phyloP scores from a whole-genome alignment of 2,888 invertebrate species.

The Muschampia plurimacula region DNA sequence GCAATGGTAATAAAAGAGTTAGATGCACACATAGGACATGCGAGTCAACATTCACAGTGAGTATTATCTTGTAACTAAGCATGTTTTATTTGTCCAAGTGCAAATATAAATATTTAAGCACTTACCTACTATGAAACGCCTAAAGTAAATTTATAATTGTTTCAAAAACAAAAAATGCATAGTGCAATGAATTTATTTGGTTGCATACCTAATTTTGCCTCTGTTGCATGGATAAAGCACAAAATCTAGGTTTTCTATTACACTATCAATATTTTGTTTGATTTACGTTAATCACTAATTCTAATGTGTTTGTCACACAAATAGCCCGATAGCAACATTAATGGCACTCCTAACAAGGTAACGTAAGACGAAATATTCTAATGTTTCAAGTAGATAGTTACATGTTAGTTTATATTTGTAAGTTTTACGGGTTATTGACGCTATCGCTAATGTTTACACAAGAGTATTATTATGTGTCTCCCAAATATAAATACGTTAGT shows the following conservation, averaged over 20 bases:
- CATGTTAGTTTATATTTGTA: constrained; percentile 44
- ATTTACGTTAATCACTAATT: constrained; percentile 76
- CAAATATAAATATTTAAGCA: constrained; percentile 18
- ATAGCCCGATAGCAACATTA: constrained; percentile 98
- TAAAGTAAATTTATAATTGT: constrained; percentile 20
- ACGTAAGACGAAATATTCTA: constrained; percentile 74
- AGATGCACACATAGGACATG: constrained; percentile 88
- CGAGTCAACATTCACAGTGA: constrained; percentile 92
- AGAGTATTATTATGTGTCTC: neutral
- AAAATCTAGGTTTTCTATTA: constrained; percentile 37
- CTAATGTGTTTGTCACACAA: constrained; percentile 89
- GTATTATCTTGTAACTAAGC: constrained; percentile 71
- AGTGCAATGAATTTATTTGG: constrained; percentile 45
- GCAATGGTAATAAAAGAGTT: constrained; percentile 95
- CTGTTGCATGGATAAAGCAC: constrained; percentile 51
- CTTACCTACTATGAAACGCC: constrained; percentile 16
- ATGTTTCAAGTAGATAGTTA: constrained; percentile 60
- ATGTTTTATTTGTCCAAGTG: constrained; percentile 52
- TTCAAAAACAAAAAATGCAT: neutral
- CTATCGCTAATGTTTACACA: neutral
- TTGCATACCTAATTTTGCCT: constrained; percentile 11
- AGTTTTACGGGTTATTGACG: constrained; percentile 7
- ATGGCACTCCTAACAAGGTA: constrained; percentile 98
- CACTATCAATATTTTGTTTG: constrained; percentile 45
- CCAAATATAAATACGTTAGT: constrained; percentile 2